These are phyloP conservation scores for Apocheima hispidaria DNA, from an alignment of 2,888 invertebrate genomes.

Conservation along the genomic window DNA sequence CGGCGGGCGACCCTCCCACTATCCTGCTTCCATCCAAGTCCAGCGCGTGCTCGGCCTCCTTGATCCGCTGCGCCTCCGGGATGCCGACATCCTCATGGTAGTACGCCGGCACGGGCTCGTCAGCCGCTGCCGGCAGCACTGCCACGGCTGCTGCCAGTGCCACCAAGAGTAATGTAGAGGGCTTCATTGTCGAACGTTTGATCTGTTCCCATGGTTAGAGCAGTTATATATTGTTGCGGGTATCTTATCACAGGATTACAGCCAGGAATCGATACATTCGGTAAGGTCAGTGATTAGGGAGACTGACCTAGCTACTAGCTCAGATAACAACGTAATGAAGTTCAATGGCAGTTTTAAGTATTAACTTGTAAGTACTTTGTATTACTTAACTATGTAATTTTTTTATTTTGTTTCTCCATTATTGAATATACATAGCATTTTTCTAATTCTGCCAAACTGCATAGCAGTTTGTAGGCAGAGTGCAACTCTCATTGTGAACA, in stretches of 20 bases:
- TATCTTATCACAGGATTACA: slow-evolving; percentile 44
- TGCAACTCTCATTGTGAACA: too few relatives aligned
- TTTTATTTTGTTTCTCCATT: too few relatives aligned
- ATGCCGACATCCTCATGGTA: slow-evolving; percentile 56
- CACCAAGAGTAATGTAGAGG: slow-evolving; percentile 18
- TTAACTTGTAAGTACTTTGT: too few relatives aligned
- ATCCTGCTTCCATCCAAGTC: slow-evolving; percentile 51
- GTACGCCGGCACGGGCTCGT: slow-evolving; percentile 44
- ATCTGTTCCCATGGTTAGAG: slow-evolving; percentile 1
- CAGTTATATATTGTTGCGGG: slow-evolving; percentile 31
- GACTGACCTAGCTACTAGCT: not conserved
- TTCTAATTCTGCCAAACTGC: too few relatives aligned
- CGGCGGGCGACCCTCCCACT: slow-evolving; percentile 50
- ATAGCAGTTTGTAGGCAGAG: too few relatives aligned
- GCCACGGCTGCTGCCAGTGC: slow-evolving; percentile 16
- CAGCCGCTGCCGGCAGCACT: slow-evolving; percentile 23
- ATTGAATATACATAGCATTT: too few relatives aligned
- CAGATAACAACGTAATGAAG: not conserved
- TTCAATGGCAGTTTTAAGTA: not conserved
- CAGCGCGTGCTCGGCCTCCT: slow-evolving; percentile 45
- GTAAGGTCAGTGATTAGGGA: slow-evolving; percentile 36
- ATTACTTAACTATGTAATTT: too few relatives aligned
- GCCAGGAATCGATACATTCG: slow-evolving; percentile 25
- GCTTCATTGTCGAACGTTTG: slow-evolving; percentile 33
- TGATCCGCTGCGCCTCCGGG: slow-evolving; percentile 51